phyloP scores from a whole-genome alignment of 2,888 invertebrate genomes.

The Gortyna flavago region DNA sequence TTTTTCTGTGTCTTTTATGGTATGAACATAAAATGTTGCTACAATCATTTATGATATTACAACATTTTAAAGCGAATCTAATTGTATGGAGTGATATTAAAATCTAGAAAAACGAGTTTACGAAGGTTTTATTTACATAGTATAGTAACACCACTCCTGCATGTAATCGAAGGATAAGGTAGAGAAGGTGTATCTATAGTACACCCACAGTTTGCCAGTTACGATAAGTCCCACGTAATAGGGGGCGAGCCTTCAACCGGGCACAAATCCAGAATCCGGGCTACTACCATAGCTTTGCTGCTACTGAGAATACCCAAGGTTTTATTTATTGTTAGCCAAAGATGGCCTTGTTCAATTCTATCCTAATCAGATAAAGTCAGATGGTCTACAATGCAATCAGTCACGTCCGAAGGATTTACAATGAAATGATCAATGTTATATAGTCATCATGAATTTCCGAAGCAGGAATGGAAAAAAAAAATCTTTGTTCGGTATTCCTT shows the following conservation, averaged over 20 bases:
- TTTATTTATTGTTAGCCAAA: not conserved
- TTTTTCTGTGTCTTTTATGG: slow-evolving; percentile 36
- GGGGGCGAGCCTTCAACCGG: no score
- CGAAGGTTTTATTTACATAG: not conserved
- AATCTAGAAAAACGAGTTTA: not conserved
- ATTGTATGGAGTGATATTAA: not conserved
- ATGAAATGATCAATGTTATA: no score
- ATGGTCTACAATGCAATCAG: not conserved
- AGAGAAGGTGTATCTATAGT: no score
- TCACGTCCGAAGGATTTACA: no score
- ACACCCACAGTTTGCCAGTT: no score
- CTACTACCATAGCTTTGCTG: no score
- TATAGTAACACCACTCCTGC: not conserved
- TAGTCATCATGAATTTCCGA: no score
- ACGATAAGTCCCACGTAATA: not conserved
- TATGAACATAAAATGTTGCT: slow-evolving; percentile 22
- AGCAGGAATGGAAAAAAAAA: no score
- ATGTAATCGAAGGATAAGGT: no score
- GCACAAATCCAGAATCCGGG: no score
- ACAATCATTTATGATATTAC: not conserved
- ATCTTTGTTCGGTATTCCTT: no score
- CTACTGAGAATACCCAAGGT: no score
- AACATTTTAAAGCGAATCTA: not conserved
- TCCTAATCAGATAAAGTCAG: slow-evolving; percentile 31
- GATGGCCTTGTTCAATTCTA: not conserved